Evolutionary conservation across 1,140 invertebrate species (phyloP).

Genomic region (Platorchestia sp.): DNA sequence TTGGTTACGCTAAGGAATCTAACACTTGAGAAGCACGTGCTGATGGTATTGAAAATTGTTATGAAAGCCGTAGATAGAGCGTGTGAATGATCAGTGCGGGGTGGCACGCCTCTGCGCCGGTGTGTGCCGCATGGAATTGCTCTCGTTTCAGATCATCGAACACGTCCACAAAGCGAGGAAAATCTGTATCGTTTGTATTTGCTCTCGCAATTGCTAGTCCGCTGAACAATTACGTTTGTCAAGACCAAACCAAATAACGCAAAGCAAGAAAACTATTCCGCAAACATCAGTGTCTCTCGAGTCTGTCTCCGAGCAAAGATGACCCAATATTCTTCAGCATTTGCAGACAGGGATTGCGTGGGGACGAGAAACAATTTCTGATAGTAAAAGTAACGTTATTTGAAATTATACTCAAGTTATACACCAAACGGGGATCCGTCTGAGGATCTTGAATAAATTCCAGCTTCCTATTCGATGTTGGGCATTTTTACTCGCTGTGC

Average conservation of each 20-base stretch:
- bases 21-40: background rate
- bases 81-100: background rate
- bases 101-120: background rate
- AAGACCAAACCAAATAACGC: background rate
- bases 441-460: background rate
- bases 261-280: background rate
- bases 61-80: background rate
- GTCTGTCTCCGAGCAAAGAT: background rate
- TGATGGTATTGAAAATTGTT: constrained; percentile 2
- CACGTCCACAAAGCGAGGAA: constrained; percentile 15
- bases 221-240: background rate
- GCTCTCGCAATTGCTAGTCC: background rate
- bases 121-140: background rate
- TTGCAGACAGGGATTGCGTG: background rate
- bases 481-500: background rate
- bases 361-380: background rate
- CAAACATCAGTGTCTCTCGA: background rate
- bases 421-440: background rate
- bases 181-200: constrained; percentile 14
- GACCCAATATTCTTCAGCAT: background rate
- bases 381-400: background rate
- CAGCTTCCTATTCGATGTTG: background rate
- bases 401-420: background rate
- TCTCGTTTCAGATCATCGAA: background rate
- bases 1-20: background rate